These are phyloP conservation scores for Neosilurus hyrtlii DNA, from an alignment of 2,797 vertebrate genomes.

Conservation along the genomic window DNA sequence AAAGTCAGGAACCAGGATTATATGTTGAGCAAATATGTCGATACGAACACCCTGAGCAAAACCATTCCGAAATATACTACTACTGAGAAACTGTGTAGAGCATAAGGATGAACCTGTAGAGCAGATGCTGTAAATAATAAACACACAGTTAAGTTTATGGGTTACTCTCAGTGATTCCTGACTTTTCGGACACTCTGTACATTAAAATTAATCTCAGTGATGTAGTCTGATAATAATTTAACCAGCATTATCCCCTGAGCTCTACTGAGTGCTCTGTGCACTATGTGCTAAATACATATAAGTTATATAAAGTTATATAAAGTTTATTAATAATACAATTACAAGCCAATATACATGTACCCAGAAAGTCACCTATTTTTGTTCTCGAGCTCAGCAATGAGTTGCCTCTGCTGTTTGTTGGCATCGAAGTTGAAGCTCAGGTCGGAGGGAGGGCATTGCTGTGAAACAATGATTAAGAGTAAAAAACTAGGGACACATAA, in stretches of 20 bases:
- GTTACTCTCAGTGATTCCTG: not conserved
- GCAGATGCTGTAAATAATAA: not conserved
- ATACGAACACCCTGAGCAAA: not conserved
- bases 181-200: not conserved
- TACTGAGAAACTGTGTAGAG: not conserved
- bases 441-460: slow-evolving; percentile 88
- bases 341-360: slow-evolving; percentile 9
- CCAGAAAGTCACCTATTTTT: slow-evolving; percentile 84
- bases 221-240: not conserved
- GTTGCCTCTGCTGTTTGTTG: slow-evolving; percentile 93
- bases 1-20: not conserved
- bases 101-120: not conserved
- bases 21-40: not conserved
- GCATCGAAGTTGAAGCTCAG: slow-evolving; percentile 90
- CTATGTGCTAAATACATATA: not conserved
- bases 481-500: slow-evolving; percentile 10
- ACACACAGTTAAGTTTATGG: not conserved
- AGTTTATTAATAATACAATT: not conserved
- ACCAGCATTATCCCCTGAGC: not conserved
- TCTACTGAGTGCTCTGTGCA: not conserved
- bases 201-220: not conserved
- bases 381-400: slow-evolving; percentile 96
- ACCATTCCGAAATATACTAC: not conserved
- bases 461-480: slow-evolving; percentile 55
- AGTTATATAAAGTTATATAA: not conserved